Conservation (phyloP, 1,140 invertebrate genomes). For the Meloidogyne floridensis region DNA sequence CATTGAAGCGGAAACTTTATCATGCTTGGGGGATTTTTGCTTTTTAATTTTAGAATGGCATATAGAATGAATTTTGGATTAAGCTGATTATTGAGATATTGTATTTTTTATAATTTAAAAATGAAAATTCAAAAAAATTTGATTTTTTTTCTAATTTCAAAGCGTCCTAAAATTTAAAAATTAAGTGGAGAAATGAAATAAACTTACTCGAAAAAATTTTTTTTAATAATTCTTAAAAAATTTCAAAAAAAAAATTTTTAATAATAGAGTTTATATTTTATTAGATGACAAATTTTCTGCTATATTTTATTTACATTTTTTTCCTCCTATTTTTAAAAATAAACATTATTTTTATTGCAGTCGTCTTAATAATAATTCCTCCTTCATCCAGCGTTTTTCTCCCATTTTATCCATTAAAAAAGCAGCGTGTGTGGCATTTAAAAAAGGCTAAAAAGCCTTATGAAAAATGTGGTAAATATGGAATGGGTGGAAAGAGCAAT, state of each 20-base stretch:
- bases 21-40: neutral
- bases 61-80: neutral
- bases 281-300: neutral
- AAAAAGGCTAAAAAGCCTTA: neutral
- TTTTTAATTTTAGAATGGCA: neutral
- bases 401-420: neutral
- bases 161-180: too few species aligned
- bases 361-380: constrained; percentile 3
- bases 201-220: too few species aligned
- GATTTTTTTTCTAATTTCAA: too few species aligned
- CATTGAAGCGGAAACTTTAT: neutral
- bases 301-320: neutral
- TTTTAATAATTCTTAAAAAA: too few species aligned
- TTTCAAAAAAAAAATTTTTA: neutral
- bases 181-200: too few species aligned
- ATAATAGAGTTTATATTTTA: neutral
- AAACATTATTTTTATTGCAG: neutral
- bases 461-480: constrained; percentile 6
- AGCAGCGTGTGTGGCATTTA: constrained; percentile 2
- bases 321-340: neutral
- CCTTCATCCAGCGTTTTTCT: neutral
- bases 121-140: neutral
- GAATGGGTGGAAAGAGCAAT: neutral
- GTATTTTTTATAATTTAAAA: neutral
- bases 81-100: neutral